phyloP scores from a whole-genome alignment of 2,113 vertebrate genomes.

The Tautogolabrus adspersus region DNA sequence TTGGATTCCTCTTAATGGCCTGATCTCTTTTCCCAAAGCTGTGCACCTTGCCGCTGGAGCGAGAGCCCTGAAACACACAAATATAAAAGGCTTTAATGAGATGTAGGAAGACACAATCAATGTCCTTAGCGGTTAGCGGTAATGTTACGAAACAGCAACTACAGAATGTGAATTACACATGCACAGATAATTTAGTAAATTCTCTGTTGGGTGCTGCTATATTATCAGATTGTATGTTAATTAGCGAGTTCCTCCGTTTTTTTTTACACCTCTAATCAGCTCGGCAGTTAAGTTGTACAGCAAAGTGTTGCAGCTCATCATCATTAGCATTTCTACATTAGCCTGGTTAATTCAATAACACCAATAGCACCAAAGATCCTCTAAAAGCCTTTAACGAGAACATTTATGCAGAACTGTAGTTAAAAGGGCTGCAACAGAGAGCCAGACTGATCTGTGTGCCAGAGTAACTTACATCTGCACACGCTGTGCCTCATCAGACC shows the following conservation, averaged over 20 bases:
- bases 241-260: not conserved
- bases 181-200: too few species aligned
- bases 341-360: not conserved
- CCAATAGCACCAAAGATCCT: not conserved
- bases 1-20: slow-evolving; percentile 93
- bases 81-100: not conserved
- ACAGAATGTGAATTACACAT: not conserved
- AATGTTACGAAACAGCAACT: too few species aligned
- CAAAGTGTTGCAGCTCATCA: not conserved
- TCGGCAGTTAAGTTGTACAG: not conserved
- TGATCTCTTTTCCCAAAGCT: slow-evolving; percentile 96
- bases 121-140: too few species aligned
- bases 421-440: not conserved
- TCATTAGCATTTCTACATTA: not conserved
- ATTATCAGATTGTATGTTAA: not conserved
- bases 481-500: slow-evolving; percentile 15
- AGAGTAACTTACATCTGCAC: slow-evolving; percentile 16
- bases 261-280: not conserved
- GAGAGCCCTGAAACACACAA: slow-evolving; percentile 82
- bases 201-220: not conserved
- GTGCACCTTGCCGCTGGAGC: slow-evolving; percentile 87
- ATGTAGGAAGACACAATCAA: not conserved
- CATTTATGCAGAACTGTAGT: slow-evolving; percentile 1
- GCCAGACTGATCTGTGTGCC: not conserved
- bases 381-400: not conserved